Base-by-base conservation (phyloP, 2,113 vertebrate genomes). In the Hucho hucho region DNA sequence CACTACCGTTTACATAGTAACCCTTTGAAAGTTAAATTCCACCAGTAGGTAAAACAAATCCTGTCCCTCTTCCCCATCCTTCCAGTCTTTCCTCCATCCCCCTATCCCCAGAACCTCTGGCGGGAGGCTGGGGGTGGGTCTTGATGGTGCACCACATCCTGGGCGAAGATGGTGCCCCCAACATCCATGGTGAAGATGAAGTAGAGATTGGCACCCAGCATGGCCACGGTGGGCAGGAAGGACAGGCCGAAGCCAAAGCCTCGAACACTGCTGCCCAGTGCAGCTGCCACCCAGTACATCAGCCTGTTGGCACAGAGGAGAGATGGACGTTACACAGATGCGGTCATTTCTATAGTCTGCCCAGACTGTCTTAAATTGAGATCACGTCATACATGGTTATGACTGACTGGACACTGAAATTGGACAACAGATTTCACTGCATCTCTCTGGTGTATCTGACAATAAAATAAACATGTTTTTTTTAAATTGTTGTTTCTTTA, bases 121-220 rank as follows among this genome's bases (percentile, higher is more conserved):
- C 81, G 93, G 81, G 86, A 56, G 0, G 78, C 18, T 0, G 83
- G 66, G 4, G 59, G 81, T 22, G 80, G 1, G 47, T 74, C 20
- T 3, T 24, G 74, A 24, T 68, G 64, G 1, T 76, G 6, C 0
- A 2, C 56, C 0, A 78, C 74, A 0, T 89, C 82, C 1, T 87
- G 4, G 0, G 92, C 88, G 2, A 97, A 94, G 76, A 98, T 89
- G 24, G 86, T 86, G 22, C 93, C 91, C 0, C 92, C 85, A 0
- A 95, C 92, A 29, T 97, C 95, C 80, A 95, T 76, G 0, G 92
- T 4, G 2, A 98, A 93, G 91, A 98, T 95, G 84, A 95, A 94
- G 80, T 96, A 96, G 4, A 98, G 82, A 87, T 99, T 98, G 84
- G 93, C 95, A 5, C 89, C 75, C 53, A 96, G 90, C 95, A 99